A percentile compares a stretch with the other conserved stretches of the same genome.
Evolutionary conservation across 2,888 invertebrate genomes (phyloP).

Genomic region (Drosophila planitibia): DNA sequence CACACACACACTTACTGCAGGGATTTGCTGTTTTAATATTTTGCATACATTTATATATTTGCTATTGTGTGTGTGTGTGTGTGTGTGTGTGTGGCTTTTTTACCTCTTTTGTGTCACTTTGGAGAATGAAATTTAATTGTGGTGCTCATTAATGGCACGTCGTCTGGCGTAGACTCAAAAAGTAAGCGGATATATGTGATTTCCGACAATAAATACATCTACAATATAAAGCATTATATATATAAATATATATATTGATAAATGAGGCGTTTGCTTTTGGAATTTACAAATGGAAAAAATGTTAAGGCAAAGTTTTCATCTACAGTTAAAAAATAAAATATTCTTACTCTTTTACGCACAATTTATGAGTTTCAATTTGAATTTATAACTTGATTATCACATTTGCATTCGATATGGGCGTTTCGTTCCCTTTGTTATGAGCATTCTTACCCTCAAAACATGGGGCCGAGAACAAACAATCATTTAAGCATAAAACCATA

Average conservation of each 20-base stretch:
- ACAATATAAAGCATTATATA: conserved; percentile 8
- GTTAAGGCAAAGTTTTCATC: conserved; percentile 4
- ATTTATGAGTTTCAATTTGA: conserved; percentile 67
- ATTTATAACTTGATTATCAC: conserved; percentile 73
- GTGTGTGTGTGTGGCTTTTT: conserved; percentile 16
- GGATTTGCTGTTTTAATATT: conserved; percentile 60
- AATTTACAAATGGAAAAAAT: conserved; percentile 7
- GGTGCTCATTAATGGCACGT: conserved; percentile 69
- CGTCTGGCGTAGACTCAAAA: conserved; percentile 38
- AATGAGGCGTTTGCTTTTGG: conserved; percentile 8
- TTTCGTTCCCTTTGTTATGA: conserved; percentile 16
- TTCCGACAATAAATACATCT: conserved; percentile 71
- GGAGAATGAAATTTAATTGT: conserved; percentile 71
- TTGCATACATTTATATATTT: conserved; percentile 55
- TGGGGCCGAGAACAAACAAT: conserved; percentile 48
- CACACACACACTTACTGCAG: conserved; percentile 24
- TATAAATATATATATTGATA: conserved; percentile 29
- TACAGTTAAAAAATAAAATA: conserved; percentile 17
- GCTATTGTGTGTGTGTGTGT: neutral
- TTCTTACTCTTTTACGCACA: conserved; percentile 23
- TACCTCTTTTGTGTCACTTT: conserved; percentile 61
- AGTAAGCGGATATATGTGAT: conserved; percentile 72
- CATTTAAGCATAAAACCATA: conserved; percentile 71
- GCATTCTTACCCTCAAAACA: conserved; percentile 4
- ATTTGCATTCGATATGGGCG: conserved; percentile 50